Evolutionary conservation across 1,140 invertebrate species (phyloP), one percentile per base, ranked within the genome.

Genomic region (Drosophila yakuba): DNA sequence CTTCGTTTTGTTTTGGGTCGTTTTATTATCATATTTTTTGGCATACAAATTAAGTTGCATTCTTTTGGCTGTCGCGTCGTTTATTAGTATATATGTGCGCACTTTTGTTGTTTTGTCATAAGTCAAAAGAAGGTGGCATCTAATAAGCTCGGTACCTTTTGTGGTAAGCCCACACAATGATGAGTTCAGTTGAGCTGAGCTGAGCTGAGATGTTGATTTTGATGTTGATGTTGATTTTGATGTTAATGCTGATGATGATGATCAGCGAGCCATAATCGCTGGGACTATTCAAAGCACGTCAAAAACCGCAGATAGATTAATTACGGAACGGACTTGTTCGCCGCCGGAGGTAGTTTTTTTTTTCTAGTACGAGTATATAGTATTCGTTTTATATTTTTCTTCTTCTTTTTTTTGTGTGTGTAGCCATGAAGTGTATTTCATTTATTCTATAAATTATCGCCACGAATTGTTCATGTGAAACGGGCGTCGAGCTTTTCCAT

Each of bases 381-480:
- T 47, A 36, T n/a, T 50, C 14, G 8, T 35, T 20, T 35, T 17
- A 17, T 17, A 23, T 15, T 17, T 14, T 48, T 60, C 63, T 63
- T 36, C 85, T 36, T 36, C 11, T 38, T 38, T 39, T 39, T 39
- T 39, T 14, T 39, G 3, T 39, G 38, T 39, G 38, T 14, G 12
- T 39, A 75, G 82, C 78, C 82, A 86, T 86, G 82, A 85, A 88
- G 79, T 86, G 82, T 83, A 86, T 88, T 86, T 82, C 82, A 86
- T 86, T 88, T 88, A 83, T 86, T 86, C 67, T 86, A 86, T 76
- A 83, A 89, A 89, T 88, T 89, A 88, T 89, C 79, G 84, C 83
- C 83, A 89, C 79, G 83, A 88, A 83, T 89, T 88, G 79, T 83
- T 88, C 83, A 88, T 83, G 83, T 88, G 83, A 83, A 88, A 88